Evolutionary conservation across 2,797 vertebrate species (phyloP).

Genomic region (Ammospiza maritima): DNA sequence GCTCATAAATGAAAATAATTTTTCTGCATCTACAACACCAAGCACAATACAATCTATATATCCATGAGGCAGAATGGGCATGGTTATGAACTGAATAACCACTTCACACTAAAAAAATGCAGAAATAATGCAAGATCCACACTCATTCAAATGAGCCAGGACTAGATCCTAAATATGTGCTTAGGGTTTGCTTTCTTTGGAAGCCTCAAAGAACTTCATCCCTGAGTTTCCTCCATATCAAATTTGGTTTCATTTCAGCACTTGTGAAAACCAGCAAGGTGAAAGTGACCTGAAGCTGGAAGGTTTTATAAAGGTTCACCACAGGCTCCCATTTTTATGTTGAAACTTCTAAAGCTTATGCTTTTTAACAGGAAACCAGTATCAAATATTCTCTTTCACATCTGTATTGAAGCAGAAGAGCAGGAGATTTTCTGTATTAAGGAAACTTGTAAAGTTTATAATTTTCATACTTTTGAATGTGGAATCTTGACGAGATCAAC

Average conservation of each 20-base stretch:
- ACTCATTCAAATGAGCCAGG: too few species aligned
- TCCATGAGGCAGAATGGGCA: background rate
- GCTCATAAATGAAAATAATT: background rate
- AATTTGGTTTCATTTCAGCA: background rate
- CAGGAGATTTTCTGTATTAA: background rate
- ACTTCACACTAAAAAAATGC: background rate
- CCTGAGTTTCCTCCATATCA: background rate
- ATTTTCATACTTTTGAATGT: background rate
- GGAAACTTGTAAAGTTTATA: background rate
- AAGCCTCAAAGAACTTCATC: background rate
- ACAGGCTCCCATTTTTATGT: background rate
- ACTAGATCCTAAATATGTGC: background rate
- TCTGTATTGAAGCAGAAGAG: background rate
- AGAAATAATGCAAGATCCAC: background rate
- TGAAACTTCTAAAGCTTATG: background rate
- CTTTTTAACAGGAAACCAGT: background rate
- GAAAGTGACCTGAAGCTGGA: background rate
- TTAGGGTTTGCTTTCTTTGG: background rate
- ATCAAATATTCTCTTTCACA: background rate
- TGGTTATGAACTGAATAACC: too few species aligned
- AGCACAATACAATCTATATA: background rate
- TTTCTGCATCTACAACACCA: background rate
- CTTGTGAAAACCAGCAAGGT: background rate
- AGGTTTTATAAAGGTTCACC: background rate
- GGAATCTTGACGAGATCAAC: background rate